Conservation (phyloP, 2,113 vertebrate genomes). For the Lophius piscatorius region DNA sequence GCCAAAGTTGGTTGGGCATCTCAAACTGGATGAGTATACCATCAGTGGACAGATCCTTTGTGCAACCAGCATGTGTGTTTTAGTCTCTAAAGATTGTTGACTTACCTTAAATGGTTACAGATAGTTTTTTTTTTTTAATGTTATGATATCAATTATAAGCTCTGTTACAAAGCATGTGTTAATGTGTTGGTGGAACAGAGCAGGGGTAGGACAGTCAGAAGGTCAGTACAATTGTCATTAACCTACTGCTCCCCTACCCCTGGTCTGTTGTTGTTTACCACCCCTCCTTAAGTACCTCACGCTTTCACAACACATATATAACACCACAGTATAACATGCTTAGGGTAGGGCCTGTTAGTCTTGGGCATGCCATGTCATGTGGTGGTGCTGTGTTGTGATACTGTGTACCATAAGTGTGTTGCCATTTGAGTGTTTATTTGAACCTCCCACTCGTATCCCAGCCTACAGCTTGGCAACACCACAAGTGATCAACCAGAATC, state of each 20-base stretch:
- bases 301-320: conserved; percentile 65
- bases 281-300: conserved; percentile 56
- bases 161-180: conserved; percentile 26
- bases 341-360: conserved; percentile 52
- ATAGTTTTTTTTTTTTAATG: conserved; percentile 28
- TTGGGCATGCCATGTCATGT: conserved; percentile 72
- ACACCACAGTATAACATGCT: conserved; percentile 76
- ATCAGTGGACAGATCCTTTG: conserved; percentile 64
- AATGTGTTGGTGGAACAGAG: conserved; percentile 44
- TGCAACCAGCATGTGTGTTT: conserved; percentile 68
- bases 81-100: conserved; percentile 56
- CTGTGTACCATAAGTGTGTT: conserved; percentile 40
- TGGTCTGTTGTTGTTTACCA: conserved; percentile 28
- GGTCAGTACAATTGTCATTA: conserved; percentile 27
- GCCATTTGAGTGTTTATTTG: conserved; percentile 34
- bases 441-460: conserved; percentile 41
- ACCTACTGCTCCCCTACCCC: conserved; percentile 41
- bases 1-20: background rate
- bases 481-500: conserved; percentile 61
- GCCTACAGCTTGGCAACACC: conserved; percentile 45
- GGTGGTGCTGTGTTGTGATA: conserved; percentile 53
- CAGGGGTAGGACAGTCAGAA: conserved; percentile 49
- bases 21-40: conserved; percentile 10
- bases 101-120: conserved; percentile 73
- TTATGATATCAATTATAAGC: conserved; percentile 32